Evolutionary conservation across 2,888 invertebrate species (phyloP), one percentile per base, ranked within the genome.

Genomic region (Agrochola lychnidis): DNA sequence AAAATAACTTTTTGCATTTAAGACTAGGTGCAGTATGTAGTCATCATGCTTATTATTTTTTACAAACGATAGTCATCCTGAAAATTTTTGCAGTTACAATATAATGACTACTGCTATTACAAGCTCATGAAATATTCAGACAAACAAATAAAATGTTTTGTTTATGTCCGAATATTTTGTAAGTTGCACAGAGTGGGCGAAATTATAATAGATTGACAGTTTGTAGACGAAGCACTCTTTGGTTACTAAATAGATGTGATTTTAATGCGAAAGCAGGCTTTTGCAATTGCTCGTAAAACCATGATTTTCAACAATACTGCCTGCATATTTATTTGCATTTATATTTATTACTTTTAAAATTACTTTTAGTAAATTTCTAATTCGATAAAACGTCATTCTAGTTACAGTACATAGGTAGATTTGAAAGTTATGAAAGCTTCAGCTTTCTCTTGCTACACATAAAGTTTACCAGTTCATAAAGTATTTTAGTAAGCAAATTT

Each of bases 401-500:
- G 10, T 2, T 10, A 36, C 19, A 16, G 36, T 56, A 56, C n/a
- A 9, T 53, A 53, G 22, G 6, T 22, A 53, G 7, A 53, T 25
- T 59, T 40, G 14, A 12, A 59, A 59, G 48, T 73, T 76, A 76
- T 73, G 71, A 73, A 84, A 83, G 12, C 40, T 74, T 64, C 74
- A 74, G 73, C 71, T 81, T 83, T 84, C 78, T 51, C 78, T 72
- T 45, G 57, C 45, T 67, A 73, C 67, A 68, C 42, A 78, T 78
- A 64, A 63, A 62, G 72, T 78, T 76, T 76, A 68, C 56, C 57
- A 10, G 70, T 40, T 67, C 36, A 64, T 67, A 79, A 86, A 84
- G 70, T 79, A 84, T 85, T 83, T 83, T 85, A 88, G 84, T 76
- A 85, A 88, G 87, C 77, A 86, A 86, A 86, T 82, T 81, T 85